Conservation (phyloP, 2,888 invertebrate species). For the Torymus aiolomorphi region DNA sequence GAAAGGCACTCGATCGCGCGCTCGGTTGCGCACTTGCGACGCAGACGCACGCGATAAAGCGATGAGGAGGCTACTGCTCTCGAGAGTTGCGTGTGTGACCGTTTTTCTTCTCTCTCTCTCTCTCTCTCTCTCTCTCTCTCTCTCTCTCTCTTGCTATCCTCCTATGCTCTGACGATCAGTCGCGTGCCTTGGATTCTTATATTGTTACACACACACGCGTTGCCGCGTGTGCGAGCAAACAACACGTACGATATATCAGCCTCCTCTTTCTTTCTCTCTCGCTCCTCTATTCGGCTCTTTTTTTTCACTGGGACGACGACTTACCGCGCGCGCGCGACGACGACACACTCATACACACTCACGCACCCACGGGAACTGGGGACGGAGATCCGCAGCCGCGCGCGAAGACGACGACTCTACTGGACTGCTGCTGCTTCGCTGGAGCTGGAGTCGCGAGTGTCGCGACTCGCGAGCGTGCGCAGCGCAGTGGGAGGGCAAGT, state of each 20-base stretch:
- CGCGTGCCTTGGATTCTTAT: too few relatives aligned
- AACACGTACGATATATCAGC: too few relatives aligned
- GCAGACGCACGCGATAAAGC: not conserved
- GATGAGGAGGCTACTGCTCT: not conserved
- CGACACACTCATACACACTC: not conserved
- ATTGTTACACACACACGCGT: too few relatives aligned
- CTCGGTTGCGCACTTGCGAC: not conserved
- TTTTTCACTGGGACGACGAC: conserved; percentile 11
- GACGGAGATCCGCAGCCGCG: too few relatives aligned
- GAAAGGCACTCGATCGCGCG: not conserved
- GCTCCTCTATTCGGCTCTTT: not conserved
- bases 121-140: not conserved
- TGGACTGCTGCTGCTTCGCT: too few relatives aligned
- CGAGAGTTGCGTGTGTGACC: not conserved
- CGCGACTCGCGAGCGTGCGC: too few relatives aligned
- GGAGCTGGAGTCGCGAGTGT: too few relatives aligned
- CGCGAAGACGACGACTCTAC: too few relatives aligned
- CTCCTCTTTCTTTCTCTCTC: not conserved
- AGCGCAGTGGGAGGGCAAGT: too few relatives aligned
- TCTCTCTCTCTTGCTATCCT: too few relatives aligned
- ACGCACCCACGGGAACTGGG: too few relatives aligned
- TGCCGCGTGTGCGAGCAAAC: not conserved
- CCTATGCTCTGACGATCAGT: too few relatives aligned
- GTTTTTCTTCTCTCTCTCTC: not conserved
- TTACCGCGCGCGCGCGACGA: conserved; percentile 15